Evolutionary conservation across 2,888 invertebrate genomes (phyloP).

Genomic region (Creontiades dilutus): DNA sequence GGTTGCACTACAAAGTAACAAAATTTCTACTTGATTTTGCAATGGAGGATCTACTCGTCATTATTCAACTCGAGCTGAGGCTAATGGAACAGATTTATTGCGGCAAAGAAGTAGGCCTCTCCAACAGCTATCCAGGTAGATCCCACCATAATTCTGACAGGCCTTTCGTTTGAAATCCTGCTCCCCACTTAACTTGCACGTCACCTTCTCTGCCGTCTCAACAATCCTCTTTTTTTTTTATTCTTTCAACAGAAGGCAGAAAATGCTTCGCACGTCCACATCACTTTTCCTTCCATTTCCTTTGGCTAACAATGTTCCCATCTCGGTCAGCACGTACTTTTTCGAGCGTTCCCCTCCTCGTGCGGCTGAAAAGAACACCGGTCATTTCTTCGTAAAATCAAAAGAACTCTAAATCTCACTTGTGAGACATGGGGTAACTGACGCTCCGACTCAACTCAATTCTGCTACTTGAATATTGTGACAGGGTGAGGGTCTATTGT

Average conservation of each 20-base stretch:
- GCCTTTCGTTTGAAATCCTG: not conserved
- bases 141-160: conserved; percentile 25
- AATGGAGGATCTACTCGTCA: not conserved
- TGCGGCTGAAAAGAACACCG: not conserved
- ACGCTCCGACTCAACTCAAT: too few relatives aligned
- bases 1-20: too few relatives aligned
- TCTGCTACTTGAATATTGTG: too few relatives aligned
- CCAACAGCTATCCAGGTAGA: conserved; percentile 2
- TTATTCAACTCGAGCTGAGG: not conserved
- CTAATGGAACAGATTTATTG: conserved; percentile 16
- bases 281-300: conserved; percentile 61
- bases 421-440: too few relatives aligned
- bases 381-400: not conserved
- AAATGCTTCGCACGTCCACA: conserved; percentile 65
- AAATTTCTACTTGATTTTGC: too few relatives aligned
- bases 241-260: conserved; percentile 11
- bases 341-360: not conserved
- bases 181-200: conserved; percentile 37
- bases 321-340: conserved; percentile 53
- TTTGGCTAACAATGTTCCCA: conserved; percentile 55
- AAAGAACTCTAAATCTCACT: not conserved
- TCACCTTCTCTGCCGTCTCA: conserved; percentile 32
- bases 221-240: conserved; percentile 31
- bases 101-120: not conserved
- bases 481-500: too few relatives aligned